These are phyloP conservation scores for Strix aluco DNA, from an alignment of 2,113 vertebrate species.

Conservation along the genomic window DNA sequence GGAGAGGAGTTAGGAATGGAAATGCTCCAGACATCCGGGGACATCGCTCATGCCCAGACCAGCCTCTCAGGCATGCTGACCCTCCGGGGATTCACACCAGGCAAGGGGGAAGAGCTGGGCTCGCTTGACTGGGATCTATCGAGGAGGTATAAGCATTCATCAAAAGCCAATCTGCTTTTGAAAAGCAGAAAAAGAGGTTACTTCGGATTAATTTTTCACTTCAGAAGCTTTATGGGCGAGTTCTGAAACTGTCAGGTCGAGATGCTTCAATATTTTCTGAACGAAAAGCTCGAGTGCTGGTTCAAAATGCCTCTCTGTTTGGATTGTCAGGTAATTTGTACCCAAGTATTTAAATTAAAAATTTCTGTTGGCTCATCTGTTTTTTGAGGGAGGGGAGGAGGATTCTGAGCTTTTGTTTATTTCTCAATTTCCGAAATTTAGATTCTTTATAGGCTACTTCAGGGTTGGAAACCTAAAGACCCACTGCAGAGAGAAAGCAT, in stretches of 20 bases:
- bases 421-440: neutral
- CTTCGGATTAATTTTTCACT: constrained; percentile 52
- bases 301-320: neutral
- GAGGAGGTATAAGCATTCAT: neutral
- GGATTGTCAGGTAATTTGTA: constrained; percentile 28
- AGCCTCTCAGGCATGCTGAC: rapidly evolving
- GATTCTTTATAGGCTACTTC: neutral
- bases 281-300: rapidly evolving
- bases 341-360: constrained; percentile 22
- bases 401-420: neutral
- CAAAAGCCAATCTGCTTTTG: constrained; percentile 33
- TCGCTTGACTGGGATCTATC: neutral
- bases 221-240: neutral
- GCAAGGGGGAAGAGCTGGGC: neutral
- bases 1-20: neutral
- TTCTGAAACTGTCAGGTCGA: neutral
- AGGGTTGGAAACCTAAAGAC: neutral
- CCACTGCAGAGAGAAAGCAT: neutral
- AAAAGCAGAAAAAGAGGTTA: constrained; percentile 19
- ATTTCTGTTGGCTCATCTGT: neutral
- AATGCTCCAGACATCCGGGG: neutral
- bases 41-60: neutral
- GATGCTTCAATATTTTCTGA: neutral
- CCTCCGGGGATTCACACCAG: neutral
- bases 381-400: neutral